These are phyloP conservation scores for Chrysocyon brachyurus DNA, from an alignment of 2,797 vertebrate genomes.

Conservation along the genomic window DNA sequence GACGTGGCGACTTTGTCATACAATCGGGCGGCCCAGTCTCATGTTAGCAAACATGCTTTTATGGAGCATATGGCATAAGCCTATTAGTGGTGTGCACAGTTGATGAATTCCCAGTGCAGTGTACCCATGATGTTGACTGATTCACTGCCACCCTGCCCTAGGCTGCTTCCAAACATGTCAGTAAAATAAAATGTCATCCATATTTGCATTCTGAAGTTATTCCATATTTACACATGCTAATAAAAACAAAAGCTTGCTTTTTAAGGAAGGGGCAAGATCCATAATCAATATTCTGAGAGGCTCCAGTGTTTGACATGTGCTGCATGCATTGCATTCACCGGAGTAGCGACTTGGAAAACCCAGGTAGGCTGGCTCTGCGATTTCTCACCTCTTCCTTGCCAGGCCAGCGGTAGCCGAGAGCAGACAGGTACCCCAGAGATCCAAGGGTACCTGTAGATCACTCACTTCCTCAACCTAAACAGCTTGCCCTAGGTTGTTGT, in stretches of 20 bases:
- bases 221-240: conserved; percentile 80
- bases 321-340: not conserved
- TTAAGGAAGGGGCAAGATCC: conserved; percentile 51
- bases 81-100: conserved; percentile 55
- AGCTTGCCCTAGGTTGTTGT: not conserved
- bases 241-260: conserved; percentile 78
- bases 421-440: not conserved
- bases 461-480: not conserved
- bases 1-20: conserved; percentile 71
- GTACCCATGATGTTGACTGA: conserved; percentile 81
- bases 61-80: conserved; percentile 75
- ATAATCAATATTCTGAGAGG: conserved; percentile 69
- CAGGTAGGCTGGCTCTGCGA: not conserved
- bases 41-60: conserved; percentile 79
- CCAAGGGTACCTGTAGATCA: not conserved
- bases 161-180: conserved; percentile 78
- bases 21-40: conserved; percentile 41
- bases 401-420: not conserved
- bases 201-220: conserved; percentile 85
- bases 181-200: conserved; percentile 83
- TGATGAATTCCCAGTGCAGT: conserved; percentile 79
- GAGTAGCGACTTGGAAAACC: not conserved
- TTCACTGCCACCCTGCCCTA: conserved; percentile 70
- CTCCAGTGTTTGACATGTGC: conserved; percentile 3
- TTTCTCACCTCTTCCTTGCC: not conserved